Conservation (phyloP, 2,113 vertebrate species). For the Numida meleagris region DNA sequence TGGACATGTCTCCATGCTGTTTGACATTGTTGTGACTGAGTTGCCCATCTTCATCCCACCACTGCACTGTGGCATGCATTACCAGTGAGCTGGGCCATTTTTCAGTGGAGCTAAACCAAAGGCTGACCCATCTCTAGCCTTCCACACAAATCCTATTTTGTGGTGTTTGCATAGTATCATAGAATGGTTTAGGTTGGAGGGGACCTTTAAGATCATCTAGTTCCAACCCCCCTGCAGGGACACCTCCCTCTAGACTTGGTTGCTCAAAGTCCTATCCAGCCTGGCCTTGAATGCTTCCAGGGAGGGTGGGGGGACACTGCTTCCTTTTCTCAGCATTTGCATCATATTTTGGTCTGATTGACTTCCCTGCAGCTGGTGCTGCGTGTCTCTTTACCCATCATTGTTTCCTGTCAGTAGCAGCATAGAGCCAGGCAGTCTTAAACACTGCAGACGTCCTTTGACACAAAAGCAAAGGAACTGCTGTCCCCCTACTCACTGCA, state of each 20-base stretch:
- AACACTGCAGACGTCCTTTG: not conserved
- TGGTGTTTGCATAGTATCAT: not conserved
- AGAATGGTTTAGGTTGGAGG: too few species aligned
- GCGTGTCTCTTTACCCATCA: not conserved
- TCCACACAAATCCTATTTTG: not conserved
- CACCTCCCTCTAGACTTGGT: too few species aligned
- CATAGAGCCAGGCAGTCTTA: not conserved
- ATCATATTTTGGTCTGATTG: not conserved
- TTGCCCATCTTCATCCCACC: not conserved
- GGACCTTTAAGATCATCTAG: too few species aligned
- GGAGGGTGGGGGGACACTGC: too few species aligned
- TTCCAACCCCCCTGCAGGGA: too few species aligned
- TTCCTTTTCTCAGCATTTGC: constrained; percentile 3
- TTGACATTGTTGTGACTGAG: not conserved
- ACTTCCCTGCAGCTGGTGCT: constrained; percentile 19
- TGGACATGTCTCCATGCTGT: not conserved
- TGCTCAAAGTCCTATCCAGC: too few species aligned
- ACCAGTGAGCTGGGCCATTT: not conserved
- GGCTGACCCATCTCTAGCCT: not conserved
- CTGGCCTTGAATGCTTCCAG: too few species aligned
- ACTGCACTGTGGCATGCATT: not conserved
- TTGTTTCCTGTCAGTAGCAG: not conserved
- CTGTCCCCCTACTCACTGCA: not conserved
- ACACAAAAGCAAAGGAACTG: not conserved
- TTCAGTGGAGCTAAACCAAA: not conserved